A percentile compares a stretch with the other conserved stretches of the same genome.
These are phyloP conservation scores for Scomberomorus guttatus DNA, from an alignment of 2,797 vertebrate species.

Conservation along the genomic window DNA sequence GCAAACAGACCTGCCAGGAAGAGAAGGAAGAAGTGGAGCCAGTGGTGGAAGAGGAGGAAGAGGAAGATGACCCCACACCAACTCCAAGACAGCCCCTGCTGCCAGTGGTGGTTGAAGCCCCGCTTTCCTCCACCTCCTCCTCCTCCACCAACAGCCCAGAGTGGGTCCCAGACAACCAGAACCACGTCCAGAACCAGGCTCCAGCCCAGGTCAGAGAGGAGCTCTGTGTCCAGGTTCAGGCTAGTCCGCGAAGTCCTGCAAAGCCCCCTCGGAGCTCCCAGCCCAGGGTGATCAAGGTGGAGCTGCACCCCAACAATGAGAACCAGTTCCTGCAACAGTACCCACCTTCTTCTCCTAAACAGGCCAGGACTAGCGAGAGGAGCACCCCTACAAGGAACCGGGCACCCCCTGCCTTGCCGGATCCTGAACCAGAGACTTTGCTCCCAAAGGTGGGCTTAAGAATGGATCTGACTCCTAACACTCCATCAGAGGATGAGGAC, in stretches of 20 bases:
- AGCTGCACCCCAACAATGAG: constrained; percentile 83
- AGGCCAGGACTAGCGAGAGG: constrained; percentile 71
- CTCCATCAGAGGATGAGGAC: constrained; percentile 93
- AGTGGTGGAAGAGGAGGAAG: constrained; percentile 57
- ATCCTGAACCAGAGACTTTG: constrained; percentile 89
- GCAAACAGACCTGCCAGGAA: constrained; percentile 73
- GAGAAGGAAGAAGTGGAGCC: constrained; percentile 74
- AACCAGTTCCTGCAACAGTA: constrained; percentile 81
- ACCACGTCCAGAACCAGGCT: constrained; percentile 64
- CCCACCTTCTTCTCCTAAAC: constrained; percentile 79
- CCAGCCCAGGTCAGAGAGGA: constrained; percentile 72
- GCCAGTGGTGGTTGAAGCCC: constrained; percentile 79
- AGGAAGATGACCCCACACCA: constrained; percentile 75
- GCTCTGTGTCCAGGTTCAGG: constrained; percentile 59
- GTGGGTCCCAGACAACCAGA: constrained; percentile 68
- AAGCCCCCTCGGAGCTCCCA: constrained; percentile 79
- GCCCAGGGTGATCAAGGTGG: constrained; percentile 77
- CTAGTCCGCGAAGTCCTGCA: constrained; percentile 76
- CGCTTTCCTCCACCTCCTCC: constrained; percentile 77
- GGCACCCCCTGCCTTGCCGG: constrained; percentile 81
- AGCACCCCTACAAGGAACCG: constrained; percentile 83
- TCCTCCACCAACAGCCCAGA: constrained; percentile 76
- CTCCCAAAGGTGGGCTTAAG: constrained; percentile 92
- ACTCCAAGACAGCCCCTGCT: constrained; percentile 73
- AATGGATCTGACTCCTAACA: constrained; percentile 92